Evolutionary conservation across 2,113 vertebrate species (phyloP), one percentile per base, ranked within the genome.

Genomic region (Chloropsis cyanopogon): DNA sequence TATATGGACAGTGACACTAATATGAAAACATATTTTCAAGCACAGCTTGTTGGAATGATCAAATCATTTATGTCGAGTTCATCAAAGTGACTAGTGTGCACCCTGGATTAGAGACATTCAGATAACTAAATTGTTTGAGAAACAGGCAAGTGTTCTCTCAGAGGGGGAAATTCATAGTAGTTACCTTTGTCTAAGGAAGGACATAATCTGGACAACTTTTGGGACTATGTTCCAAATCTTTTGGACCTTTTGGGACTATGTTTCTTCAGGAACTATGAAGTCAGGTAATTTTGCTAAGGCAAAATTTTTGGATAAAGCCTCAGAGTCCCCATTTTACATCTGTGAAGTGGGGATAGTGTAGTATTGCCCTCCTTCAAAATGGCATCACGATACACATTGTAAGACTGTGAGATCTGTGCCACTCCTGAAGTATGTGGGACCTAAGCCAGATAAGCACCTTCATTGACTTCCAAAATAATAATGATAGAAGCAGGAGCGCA

Each of bases 331-430:
- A 22, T 47, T 57, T 52, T 24, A 46, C 1, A 1, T 31, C 39
- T 54, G 9, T 33, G 21, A 60, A 39, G 14, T 35, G 13, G 8
- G 4, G 7, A 41, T 65, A 65, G 53, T 15, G 42, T 3, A 47
- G 33, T 31, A 49, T 37, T 49, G 3, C 4, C 6, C 7, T 87
- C 19, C 18, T 50, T 86, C 61, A 53, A 46, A 92, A 57, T 7
- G 4, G 1, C 8, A 33, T 29, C 8, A 4, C 33, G 22, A 14
- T 10, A 69, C 33, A 69, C 0, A 0, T 33, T 50, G 26, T 7
- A 37, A 82, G 16, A 11, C 18, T 42, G 22, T 41, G 46, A 53
- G 22, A 33, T 60, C 17, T 53, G 6, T 59, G 15, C 9, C 63
- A 5, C 22, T 37, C 2, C 8, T 35, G 19, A 71, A 16, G 1